Base-by-base conservation (phyloP, 2,797 vertebrate species). In the Gobionotothen gibberifrons region DNA sequence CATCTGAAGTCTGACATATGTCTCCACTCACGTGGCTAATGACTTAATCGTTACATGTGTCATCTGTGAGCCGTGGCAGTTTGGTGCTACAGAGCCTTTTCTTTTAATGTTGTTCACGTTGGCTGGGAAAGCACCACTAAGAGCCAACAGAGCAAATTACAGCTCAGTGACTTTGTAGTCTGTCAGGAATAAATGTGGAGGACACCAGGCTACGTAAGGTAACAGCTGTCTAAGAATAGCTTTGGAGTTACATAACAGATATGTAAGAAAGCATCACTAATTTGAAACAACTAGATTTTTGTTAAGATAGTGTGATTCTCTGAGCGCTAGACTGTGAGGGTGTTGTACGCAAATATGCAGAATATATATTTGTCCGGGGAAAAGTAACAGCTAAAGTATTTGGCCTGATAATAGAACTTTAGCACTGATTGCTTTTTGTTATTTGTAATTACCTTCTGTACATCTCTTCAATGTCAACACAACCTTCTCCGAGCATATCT, bases 41-140 rank as follows among this genome's bases (percentile, higher is more conserved):
- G 65, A 70, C 81, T 85, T 85, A 88, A 90, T 87, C 82, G 51
- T 72, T 66, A 53, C 74, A 68, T 74, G 89, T 86, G 81, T 81
- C 82, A 67, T 84, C 73, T 32, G 43, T 74, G 59, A 46, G 72
- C 71, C 71, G 84, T 51, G 49, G 72, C 40, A 0, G 73, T 80
- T 74, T 76, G 70, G 39, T 76, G 53, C 68, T 19, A 32, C 12
- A 56, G 46, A 48, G 54, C 14, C 32, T 36, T 49, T 72, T 68
- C 63, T 79, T 86, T 89, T 86, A 53, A 85, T 83, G 78, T 82
- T 80, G 42, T 21, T 67, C 42, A 44, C 3, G 22, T 44, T 88
- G 85, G 85, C 87, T 63, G 39, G 36, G 26, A 82, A 82, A 76
- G 19, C 68, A 59, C 62, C 59, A 51, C 60, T 53, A 58, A 61